A percentile compares a stretch with the other conserved stretches of the same genome.
These are phyloP conservation scores for Drosophila picticornis DNA, from an alignment of 2,888 invertebrate genomes.

Conservation along the genomic window DNA sequence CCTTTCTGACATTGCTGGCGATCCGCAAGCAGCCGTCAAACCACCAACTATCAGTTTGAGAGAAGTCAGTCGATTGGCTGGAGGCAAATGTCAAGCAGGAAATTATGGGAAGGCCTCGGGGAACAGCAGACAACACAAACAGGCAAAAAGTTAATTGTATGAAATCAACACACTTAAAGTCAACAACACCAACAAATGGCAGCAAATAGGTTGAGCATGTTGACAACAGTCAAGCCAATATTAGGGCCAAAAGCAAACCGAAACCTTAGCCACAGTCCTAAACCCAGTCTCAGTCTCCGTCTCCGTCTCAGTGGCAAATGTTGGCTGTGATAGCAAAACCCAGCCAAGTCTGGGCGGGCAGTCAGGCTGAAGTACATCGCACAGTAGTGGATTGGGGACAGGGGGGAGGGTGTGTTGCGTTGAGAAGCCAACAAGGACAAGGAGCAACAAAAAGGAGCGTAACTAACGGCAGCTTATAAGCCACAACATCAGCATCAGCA, in stretches of 20 bases:
- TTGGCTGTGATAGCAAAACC: constrained; percentile 42
- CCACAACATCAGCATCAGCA: constrained; percentile 61
- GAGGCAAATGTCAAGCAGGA: constrained; percentile 42
- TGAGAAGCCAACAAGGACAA: constrained; percentile 61
- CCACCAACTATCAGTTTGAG: constrained; percentile 18
- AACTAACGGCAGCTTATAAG: constrained; percentile 60
- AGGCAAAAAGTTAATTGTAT: constrained; percentile 80
- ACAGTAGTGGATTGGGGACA: constrained; percentile 28
- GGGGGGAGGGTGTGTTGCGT: constrained; percentile 28
- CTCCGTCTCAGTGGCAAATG: constrained; percentile 13
- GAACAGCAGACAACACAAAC: constrained; percentile 67
- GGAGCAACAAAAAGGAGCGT: constrained; percentile 43
- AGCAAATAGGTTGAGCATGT: constrained; percentile 54
- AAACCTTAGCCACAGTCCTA: constrained; percentile 5
- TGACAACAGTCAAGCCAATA: constrained; percentile 57
- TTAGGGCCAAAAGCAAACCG: constrained; percentile 56
- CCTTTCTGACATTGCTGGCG: constrained; percentile 18
- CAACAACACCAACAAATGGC: constrained; percentile 66
- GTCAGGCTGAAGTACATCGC: constrained; percentile 36
- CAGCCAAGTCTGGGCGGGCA: constrained; percentile 28
- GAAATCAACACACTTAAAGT: constrained; percentile 81
- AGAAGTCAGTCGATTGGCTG: constrained; percentile 15
- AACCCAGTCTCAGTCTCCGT: constrained; percentile 4
- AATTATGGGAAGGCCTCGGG: constrained; percentile 57
- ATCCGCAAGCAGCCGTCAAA: constrained; percentile 10